A percentile compares a stretch with the other conserved stretches of the same genome.
phyloP scores from a whole-genome alignment of 2,113 vertebrate genomes.

The Crotophaga sulcirostris region DNA sequence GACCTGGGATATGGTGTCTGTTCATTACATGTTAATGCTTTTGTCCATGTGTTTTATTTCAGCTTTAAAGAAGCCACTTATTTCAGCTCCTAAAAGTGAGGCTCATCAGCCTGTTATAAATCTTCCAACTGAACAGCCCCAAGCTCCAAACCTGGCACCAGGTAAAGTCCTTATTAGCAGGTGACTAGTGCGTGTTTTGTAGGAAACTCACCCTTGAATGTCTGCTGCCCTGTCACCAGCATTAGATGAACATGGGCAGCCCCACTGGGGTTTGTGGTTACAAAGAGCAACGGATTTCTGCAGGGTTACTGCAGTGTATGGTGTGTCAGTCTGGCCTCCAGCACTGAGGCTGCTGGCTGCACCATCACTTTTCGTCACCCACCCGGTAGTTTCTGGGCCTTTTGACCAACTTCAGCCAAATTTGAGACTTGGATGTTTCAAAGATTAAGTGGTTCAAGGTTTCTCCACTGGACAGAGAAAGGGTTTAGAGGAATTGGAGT shows the following conservation, averaged over 20 bases:
- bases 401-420: background rate
- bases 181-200: rapidly evolving
- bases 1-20: background rate
- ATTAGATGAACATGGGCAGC: background rate
- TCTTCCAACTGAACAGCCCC: constrained; percentile 69
- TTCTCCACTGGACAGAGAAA: background rate
- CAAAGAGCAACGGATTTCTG: background rate
- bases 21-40: background rate
- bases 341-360: background rate
- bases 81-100: constrained; percentile 66
- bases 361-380: rapidly evolving
- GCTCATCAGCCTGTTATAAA: constrained; percentile 39
- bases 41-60: constrained; percentile 34
- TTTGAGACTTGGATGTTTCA: background rate
- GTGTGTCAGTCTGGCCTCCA: background rate
- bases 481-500: background rate
- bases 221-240: rapidly evolving
- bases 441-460: background rate
- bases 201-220: background rate
- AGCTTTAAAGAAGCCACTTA: constrained; percentile 76
- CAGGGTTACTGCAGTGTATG: background rate
- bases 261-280: background rate
- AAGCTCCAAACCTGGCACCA: constrained; percentile 64
- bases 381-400: background rate
- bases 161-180: constrained; percentile 38